Conservation (phyloP, 2,113 vertebrate genomes). For the Desmodus rotundus region DNA sequence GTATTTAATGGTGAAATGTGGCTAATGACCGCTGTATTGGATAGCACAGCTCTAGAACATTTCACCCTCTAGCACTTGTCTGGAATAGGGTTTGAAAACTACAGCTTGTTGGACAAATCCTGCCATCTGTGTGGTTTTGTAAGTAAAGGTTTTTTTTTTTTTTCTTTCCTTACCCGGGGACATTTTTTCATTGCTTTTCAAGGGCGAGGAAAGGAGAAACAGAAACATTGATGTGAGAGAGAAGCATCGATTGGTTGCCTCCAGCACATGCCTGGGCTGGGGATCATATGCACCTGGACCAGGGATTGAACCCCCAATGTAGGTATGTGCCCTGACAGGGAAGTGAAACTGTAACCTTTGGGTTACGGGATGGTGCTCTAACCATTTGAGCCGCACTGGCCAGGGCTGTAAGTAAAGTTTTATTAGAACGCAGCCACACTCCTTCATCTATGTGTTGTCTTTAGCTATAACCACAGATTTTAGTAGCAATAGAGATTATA, state of each 20-base stretch:
- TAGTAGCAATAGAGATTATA: background rate
- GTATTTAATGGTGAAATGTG: background rate
- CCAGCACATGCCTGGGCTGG: too few species aligned
- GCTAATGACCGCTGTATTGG: background rate
- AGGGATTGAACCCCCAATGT: too few species aligned
- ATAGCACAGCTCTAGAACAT: background rate
- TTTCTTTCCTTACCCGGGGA: too few species aligned
- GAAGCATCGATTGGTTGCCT: too few species aligned
- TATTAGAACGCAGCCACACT: background rate
- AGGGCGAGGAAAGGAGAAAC: too few species aligned
- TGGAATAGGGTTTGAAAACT: background rate
- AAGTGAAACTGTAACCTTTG: too few species aligned
- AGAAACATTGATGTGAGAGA: too few species aligned
- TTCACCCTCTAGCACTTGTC: background rate
- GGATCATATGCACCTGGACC: too few species aligned
- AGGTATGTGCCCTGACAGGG: too few species aligned
- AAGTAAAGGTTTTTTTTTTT: background rate
- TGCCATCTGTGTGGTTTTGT: background rate
- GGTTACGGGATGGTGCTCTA: too few species aligned
- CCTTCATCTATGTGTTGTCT: background rate
- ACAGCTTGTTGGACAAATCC: background rate
- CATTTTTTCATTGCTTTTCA: too few species aligned
- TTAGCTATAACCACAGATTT: background rate
- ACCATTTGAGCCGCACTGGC: too few species aligned
- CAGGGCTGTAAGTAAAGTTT: constrained; percentile 6